These are phyloP conservation scores for Tetragnatha versicolor DNA, from an alignment of 1,140 invertebrate species.

Conservation along the genomic window DNA sequence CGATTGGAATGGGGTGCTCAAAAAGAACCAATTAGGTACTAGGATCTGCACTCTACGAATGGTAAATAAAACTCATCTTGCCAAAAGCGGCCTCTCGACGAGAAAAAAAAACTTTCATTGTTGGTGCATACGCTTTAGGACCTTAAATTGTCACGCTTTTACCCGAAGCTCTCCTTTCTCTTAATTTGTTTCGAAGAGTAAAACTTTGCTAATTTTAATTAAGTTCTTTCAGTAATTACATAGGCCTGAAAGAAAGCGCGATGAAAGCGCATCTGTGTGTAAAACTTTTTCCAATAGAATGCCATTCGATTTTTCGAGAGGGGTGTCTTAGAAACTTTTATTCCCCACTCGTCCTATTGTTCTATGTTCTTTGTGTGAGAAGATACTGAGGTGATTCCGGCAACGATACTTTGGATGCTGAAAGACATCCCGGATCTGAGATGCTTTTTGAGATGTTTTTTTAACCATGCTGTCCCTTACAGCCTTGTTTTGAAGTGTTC, in stretches of 20 bases:
- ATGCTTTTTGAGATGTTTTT: too few relatives aligned
- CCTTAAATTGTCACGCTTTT: constrained; percentile 36
- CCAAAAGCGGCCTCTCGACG: constrained; percentile 3
- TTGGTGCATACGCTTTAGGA: constrained; percentile 3
- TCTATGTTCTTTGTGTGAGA: constrained; percentile 29
- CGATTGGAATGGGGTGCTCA: constrained; percentile 16
- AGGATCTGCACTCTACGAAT: constrained; percentile 13
- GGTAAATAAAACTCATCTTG: constrained; percentile 35
- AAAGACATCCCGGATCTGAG: too few relatives aligned
- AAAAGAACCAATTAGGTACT: constrained; percentile 45
- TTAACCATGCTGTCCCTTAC: too few relatives aligned
- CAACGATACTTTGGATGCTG: too few relatives aligned
- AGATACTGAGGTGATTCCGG: too few relatives aligned
- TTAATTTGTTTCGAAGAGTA: constrained; percentile 45
- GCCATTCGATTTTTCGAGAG: constrained; percentile 30
- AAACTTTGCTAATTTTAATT: constrained; percentile 52
- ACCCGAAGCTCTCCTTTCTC: background rate
- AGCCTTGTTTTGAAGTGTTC: too few relatives aligned
- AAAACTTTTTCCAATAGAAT: constrained; percentile 18
- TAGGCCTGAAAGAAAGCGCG: constrained; percentile 30
- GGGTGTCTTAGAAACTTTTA: constrained; percentile 37
- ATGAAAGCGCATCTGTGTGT: constrained; percentile 10
- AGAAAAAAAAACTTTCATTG: constrained; percentile 7
- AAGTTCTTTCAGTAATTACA: constrained; percentile 53
- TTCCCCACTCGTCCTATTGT: constrained; percentile 9